Evolutionary conservation across 2,888 invertebrate species (phyloP).

Genomic region (Chaitophorus viminalis): DNA sequence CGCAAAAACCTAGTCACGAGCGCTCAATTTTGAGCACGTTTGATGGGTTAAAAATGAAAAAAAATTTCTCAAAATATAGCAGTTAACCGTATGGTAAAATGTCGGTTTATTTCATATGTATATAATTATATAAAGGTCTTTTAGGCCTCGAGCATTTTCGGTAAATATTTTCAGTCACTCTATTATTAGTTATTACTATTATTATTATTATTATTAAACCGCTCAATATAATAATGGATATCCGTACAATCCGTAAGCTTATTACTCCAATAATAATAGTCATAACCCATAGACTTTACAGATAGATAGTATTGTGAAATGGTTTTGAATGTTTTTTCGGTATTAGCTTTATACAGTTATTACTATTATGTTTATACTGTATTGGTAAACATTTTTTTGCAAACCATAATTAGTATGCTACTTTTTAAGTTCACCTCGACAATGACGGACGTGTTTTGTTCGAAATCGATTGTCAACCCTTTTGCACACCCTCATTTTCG

Average conservation of each 20-base stretch:
- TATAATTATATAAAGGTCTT: background rate
- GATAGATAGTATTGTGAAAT: background rate
- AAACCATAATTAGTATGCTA: constrained; percentile 12
- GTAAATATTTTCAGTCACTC: background rate
- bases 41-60: constrained; percentile 26
- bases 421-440: constrained; percentile 19
- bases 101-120: constrained; percentile 7
- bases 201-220: background rate
- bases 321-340: background rate
- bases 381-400: constrained; percentile 1
- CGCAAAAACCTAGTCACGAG: constrained; percentile 58
- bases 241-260: background rate
- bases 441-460: constrained; percentile 43
- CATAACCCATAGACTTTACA: no score
- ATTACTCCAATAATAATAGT: background rate
- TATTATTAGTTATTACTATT: background rate
- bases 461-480: constrained; percentile 38
- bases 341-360: background rate
- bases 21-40: constrained; percentile 23
- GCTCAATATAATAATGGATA: background rate
- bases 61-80: constrained; percentile 11
- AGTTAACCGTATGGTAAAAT: background rate
- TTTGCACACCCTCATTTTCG: constrained; percentile 46
- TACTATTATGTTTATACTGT: background rate
- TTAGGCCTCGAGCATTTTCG: background rate